Conservation (phyloP, 2,113 vertebrate species). For the Axis porcinus region DNA sequence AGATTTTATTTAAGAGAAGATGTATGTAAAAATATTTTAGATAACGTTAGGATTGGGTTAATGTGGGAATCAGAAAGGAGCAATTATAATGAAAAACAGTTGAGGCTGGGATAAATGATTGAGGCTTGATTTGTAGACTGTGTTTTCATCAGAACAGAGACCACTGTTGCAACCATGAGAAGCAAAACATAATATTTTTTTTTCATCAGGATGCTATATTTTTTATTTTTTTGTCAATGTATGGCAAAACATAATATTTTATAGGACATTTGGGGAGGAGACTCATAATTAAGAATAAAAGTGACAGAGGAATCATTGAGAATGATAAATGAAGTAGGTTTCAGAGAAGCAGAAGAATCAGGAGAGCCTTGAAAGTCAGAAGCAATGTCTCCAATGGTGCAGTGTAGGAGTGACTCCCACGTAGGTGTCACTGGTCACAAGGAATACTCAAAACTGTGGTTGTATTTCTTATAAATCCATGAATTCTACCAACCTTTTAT, state of each 20-base stretch:
- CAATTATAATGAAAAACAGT: background rate
- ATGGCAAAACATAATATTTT: background rate
- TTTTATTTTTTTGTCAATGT: too few relatives aligned
- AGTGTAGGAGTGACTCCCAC: rapidly evolving
- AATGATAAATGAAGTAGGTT: background rate
- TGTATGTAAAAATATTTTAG: background rate
- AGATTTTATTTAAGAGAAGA: background rate
- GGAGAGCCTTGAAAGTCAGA: background rate
- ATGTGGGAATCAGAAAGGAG: background rate
- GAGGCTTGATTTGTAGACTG: background rate
- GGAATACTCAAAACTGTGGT: background rate
- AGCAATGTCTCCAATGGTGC: background rate
- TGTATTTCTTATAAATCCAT: background rate
- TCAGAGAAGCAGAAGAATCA: background rate
- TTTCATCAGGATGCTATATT: too few relatives aligned
- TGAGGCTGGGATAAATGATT: background rate
- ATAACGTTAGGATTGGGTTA: background rate
- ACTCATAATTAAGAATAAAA: background rate
- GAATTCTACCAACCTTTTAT: background rate
- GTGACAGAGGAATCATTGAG: background rate
- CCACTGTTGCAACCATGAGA: background rate
- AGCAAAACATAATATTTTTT: background rate
- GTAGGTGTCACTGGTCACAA: background rate
- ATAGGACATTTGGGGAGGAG: background rate
- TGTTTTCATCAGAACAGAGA: background rate